phyloP scores from a whole-genome alignment of 23 tunicate genomes.

The Styela plicata region DNA sequence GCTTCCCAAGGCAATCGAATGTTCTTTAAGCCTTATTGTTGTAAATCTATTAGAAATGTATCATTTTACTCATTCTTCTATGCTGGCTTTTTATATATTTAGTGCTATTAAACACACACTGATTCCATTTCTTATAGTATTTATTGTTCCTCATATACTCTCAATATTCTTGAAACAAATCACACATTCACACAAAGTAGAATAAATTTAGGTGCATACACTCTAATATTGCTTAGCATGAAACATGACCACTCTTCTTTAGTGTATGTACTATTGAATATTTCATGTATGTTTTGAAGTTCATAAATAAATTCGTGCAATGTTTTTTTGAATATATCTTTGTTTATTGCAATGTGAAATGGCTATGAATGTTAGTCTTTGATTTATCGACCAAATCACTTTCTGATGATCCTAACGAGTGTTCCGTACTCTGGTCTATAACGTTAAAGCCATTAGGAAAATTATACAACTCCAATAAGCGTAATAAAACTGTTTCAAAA shows the following conservation, averaged over 20 bases:
- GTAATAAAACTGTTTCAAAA: too few species aligned
- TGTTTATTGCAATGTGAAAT: too few species aligned
- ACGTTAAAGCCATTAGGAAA: too few species aligned
- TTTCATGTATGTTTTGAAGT: neutral
- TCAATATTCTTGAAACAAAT: neutral
- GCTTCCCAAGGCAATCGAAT: neutral
- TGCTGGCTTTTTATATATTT: neutral
- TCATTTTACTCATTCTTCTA: neutral
- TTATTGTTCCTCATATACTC: neutral
- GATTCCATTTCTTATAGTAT: conserved; percentile 1
- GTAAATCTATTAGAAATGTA: neutral
- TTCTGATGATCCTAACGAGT: too few species aligned
- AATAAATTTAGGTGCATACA: too few species aligned
- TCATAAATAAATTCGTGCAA: neutral
- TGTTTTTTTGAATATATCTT: neutral
- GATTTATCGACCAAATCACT: too few species aligned
- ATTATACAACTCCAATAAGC: too few species aligned
- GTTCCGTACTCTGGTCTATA: too few species aligned
- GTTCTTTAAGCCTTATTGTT: neutral
- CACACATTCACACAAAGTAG: conserved; percentile 4
- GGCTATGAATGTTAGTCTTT: too few species aligned
- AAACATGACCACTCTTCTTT: too few species aligned
- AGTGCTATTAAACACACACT: neutral
- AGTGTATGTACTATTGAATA: too few species aligned
- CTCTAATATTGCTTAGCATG: too few species aligned